These are phyloP conservation scores for Sarcophaga rosellei DNA, from an alignment of 2,888 invertebrate genomes.

Conservation along the genomic window DNA sequence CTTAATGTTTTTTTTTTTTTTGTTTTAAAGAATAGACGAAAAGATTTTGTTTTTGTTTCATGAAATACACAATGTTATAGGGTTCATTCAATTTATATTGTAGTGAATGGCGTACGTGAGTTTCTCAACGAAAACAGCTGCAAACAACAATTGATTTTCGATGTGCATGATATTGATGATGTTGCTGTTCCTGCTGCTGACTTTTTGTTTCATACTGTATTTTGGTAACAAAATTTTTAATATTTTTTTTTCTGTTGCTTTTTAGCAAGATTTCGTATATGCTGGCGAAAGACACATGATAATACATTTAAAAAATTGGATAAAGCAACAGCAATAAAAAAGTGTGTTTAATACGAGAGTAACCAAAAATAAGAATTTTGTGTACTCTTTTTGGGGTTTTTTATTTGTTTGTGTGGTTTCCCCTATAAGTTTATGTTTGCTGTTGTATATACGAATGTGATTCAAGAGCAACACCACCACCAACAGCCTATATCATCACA, in stretches of 20 bases:
- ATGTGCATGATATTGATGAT: not conserved
- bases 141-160: constrained; percentile 18
- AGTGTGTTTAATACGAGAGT: not conserved
- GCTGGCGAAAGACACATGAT: not conserved
- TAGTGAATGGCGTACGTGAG: constrained; percentile 60
- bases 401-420: not conserved
- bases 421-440: not conserved
- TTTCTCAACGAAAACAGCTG: constrained; percentile 44
- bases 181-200: not conserved
- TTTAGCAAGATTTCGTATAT: not conserved
- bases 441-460: not conserved
- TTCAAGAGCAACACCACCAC: constrained; percentile 41
- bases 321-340: too few relatives aligned
- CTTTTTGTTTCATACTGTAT: constrained; percentile 11
- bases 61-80: constrained; percentile 2
- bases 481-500: constrained; percentile 7
- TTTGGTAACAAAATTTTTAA: not conserved
- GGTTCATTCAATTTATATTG: not conserved
- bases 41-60: not conserved
- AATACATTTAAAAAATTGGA: not conserved
- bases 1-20: not conserved
- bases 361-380: not conserved
- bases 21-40: not conserved
- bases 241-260: not conserved
- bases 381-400: not conserved